These are phyloP conservation scores for Corvus hawaiiensis DNA, from an alignment of 2,113 vertebrate species.

Conservation along the genomic window DNA sequence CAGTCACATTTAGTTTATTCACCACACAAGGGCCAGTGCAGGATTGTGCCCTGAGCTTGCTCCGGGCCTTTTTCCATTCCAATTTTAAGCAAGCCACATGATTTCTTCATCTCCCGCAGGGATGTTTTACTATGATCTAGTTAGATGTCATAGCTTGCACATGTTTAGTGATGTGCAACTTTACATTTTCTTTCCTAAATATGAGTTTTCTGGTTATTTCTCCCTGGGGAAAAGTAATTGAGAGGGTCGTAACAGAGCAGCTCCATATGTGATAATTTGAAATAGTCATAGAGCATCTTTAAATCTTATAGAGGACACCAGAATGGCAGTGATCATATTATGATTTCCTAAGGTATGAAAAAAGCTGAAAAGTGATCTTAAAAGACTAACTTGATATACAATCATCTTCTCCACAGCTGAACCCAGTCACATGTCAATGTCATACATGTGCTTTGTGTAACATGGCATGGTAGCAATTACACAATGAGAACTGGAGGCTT, in stretches of 20 bases:
- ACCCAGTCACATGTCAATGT: neutral
- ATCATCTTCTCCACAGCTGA: neutral
- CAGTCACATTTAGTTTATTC: conserved; percentile 45
- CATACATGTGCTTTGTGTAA: neutral
- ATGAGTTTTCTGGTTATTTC: neutral
- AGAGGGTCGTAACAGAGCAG: neutral
- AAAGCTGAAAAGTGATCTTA: neutral
- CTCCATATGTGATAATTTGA: neutral
- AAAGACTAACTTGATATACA: neutral
- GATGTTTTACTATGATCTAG: conserved; percentile 41
- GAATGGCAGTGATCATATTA: neutral
- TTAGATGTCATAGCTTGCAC: conserved; percentile 44
- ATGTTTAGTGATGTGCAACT: conserved; percentile 43
- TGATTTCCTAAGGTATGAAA: neutral
- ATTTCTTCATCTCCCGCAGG: conserved; percentile 28
- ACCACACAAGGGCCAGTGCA: neutral
- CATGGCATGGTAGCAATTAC: neutral
- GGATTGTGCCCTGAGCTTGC: conserved; percentile 45
- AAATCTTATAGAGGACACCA: neutral
- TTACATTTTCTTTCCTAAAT: conserved; percentile 23
- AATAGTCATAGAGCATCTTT: neutral
- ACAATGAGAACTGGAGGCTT: neutral
- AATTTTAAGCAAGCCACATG: conserved; percentile 45
- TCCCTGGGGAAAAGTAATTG: neutral
- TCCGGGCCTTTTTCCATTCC: conserved; percentile 49